Evolutionary conservation across 30 jellyfish, hydroid and myxozoan species (phyloP).

Genomic region (Aurelia sp.): DNA sequence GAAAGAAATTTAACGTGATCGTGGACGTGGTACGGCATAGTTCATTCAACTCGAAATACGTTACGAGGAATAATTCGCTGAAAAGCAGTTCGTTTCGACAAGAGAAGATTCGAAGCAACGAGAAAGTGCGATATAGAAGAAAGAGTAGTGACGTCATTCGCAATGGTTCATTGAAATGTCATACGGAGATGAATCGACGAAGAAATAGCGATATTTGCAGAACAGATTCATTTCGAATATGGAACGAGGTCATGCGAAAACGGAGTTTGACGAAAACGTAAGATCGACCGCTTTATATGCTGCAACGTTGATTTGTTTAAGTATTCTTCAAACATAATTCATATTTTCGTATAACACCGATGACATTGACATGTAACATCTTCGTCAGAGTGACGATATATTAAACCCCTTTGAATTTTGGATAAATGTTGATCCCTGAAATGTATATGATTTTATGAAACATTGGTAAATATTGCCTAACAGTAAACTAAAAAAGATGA

Average conservation of each 20-base stretch:
- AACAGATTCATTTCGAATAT: constrained; percentile 41
- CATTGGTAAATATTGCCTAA: too few species aligned
- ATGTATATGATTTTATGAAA: too few species aligned
- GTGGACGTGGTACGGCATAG: constrained; percentile 65
- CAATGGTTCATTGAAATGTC: constrained; percentile 22
- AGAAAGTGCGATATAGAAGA: neutral
- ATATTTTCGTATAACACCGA: too few species aligned
- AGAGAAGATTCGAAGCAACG: constrained; percentile 1
- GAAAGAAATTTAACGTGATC: constrained; percentile 56
- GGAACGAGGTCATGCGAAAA: constrained; percentile 35
- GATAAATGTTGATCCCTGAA: too few species aligned
- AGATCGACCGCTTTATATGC: neutral
- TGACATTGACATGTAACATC: too few species aligned
- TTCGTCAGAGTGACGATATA: too few species aligned
- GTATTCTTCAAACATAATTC: too few species aligned
- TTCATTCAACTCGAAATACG: constrained; percentile 49
- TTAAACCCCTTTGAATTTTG: too few species aligned
- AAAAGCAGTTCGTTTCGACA: constrained; percentile 33
- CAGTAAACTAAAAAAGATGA: too few species aligned
- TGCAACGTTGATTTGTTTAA: too few species aligned
- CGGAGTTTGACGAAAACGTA: constrained; percentile 21
- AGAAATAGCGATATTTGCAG: constrained; percentile 1
- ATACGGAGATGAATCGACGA: constrained; percentile 13
- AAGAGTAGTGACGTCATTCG: constrained; percentile 15
- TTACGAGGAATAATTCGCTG: constrained; percentile 21